Conservation (phyloP, 2,797 vertebrate species). For the Molothrus aeneus region DNA sequence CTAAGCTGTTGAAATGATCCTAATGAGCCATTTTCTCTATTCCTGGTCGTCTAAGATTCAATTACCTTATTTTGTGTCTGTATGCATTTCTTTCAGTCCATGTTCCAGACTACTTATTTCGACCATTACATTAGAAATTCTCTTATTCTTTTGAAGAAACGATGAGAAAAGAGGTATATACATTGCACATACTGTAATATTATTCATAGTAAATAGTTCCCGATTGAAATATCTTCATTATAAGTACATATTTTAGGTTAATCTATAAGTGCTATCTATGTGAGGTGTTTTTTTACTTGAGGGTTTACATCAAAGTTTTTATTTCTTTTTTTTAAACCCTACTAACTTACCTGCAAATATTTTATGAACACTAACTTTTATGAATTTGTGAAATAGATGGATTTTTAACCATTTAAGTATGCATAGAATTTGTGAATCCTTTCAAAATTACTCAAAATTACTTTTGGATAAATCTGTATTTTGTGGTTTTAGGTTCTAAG, state of each 20-base stretch:
- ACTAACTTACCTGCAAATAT: background rate
- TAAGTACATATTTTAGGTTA: background rate
- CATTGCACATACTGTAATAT: background rate
- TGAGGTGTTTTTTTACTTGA: background rate
- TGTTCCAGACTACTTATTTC: background rate
- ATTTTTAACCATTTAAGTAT: background rate
- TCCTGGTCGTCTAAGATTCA: background rate
- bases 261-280: background rate
- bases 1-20: background rate
- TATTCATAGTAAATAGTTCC: background rate
- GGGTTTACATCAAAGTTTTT: background rate
- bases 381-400: background rate
- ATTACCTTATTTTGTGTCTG: background rate
- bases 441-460: background rate
- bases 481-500: background rate
- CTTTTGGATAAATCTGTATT: background rate
- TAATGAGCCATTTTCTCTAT: background rate
- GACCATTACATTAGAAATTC: background rate
- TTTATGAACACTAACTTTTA: background rate
- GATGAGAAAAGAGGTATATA: background rate
- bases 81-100: background rate
- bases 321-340: background rate
- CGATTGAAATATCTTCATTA: background rate
- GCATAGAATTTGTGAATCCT: background rate
- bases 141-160: background rate